Base-by-base conservation (phyloP, 2,797 vertebrate genomes). In the Loris lydekkerianus region DNA sequence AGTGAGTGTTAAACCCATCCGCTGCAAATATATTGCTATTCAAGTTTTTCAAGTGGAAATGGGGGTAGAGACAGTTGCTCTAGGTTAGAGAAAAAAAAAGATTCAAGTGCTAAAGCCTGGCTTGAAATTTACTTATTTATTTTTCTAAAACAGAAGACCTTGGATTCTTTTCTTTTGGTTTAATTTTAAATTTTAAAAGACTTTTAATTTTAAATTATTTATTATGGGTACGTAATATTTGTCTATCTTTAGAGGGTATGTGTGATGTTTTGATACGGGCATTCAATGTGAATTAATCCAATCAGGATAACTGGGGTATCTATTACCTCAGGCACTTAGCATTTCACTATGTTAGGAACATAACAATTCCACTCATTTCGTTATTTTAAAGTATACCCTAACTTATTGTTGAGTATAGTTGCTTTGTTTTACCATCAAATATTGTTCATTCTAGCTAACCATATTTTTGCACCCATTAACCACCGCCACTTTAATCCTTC, bases 11-110 rank as follows among this genome's bases (percentile, higher is more conserved):
- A 86, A 82, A 82, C 60, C 72, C 73, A 72, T 29, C n/a, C 18
- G 34, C 7, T 56, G 76, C 83, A 92, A 86, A 76, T 31, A 46
- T 2, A 21, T 2, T 37, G 86, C 53, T 90, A 4, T 61, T 87
- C 37, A 92, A n/a, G 49, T 17, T 90, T 95, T 95, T 65, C 40
- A 84, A 81, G 78, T 76, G 83, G 78, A 93, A 76, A 78, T 25
- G 14, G 11, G 49, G 43, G 58, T 14, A 40, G 15, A 81, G 65
- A 40, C 5, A 49, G 76, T 87, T 75, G 56, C 29, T 94, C 27
- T 23, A 72, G 58, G 29, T 85, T 40, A 78, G 49, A 43, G 1
- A 40, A 56, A 29, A 72, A 65, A 75, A 58, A 73, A 34, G 25
- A 37, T 25, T 21, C 29, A 72, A 83, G 82, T 14, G 10, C 60